phyloP scores from a whole-genome alignment of 2,888 invertebrate genomes.

The Apotomis turbidana region DNA sequence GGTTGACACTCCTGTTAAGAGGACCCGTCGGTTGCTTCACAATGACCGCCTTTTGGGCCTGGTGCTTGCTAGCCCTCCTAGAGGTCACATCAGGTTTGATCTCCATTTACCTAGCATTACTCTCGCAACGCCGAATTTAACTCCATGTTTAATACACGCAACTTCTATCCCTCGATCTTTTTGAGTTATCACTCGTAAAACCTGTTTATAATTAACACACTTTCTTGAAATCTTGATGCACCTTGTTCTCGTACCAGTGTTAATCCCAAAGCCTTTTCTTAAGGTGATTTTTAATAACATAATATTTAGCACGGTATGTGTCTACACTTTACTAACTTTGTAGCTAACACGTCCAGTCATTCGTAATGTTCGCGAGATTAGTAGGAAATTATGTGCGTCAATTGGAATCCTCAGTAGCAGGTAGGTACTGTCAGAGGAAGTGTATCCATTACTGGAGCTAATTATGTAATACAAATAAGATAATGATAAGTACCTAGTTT shows the following conservation, averaged over 20 bases:
- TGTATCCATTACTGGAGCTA: not conserved
- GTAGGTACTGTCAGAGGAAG: conserved; percentile 5
- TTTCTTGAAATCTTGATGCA: conserved; percentile 50
- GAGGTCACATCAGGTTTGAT: conserved; percentile 66
- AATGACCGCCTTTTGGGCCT: conserved; percentile 61
- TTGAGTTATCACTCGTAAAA: conserved; percentile 29
- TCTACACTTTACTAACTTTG: conserved; percentile 33
- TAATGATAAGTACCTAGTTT: not conserved
- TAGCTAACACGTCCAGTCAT: conserved; percentile 15
- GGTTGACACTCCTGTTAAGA: conserved; percentile 2
- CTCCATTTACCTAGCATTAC: conserved; percentile 52
- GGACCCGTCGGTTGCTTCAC: conserved; percentile 46
- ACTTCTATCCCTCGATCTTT: conserved; percentile 43
- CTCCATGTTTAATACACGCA: conserved; percentile 49
- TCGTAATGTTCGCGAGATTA: conserved; percentile 7
- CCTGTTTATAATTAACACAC: conserved; percentile 42
- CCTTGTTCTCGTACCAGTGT: conserved; percentile 50
- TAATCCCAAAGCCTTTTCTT: conserved; percentile 53
- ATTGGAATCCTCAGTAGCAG: not conserved
- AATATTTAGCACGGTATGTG: conserved; percentile 15
- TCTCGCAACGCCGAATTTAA: conserved; percentile 49
- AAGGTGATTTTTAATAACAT: conserved; percentile 14
- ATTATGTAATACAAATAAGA: conserved; percentile 1
- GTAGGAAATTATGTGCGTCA: conserved; percentile 17
- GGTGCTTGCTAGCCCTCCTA: conserved; percentile 55